Base-by-base conservation (phyloP, 2,113 vertebrate genomes). In the Albula goreensis region DNA sequence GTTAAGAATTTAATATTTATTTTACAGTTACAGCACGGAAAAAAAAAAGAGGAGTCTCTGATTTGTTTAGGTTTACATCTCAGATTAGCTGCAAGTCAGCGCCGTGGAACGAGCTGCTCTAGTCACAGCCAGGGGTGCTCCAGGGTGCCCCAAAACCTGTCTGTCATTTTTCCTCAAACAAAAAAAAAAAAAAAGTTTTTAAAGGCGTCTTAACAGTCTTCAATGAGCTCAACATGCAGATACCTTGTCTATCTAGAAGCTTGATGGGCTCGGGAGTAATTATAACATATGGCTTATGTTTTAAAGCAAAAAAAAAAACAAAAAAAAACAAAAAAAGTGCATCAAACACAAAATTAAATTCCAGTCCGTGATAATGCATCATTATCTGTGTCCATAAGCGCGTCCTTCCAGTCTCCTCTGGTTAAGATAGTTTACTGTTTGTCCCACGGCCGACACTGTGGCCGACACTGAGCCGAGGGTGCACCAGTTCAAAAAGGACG, bases 1-100 rank as follows among this genome's bases (percentile, higher is more conserved):
- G 94, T 95, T 90, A 91, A 92, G 89, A 88, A 94, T 94, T 95
- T 93, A 93, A 94, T 95, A 91, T 95, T 95, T 94, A 93, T 94
- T 95, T 96, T 96, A 95, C 94, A 95, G 93, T 93, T 94, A 95
- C 94, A 95, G 93, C 94, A 94, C 91, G 93, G 92, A 93, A 90
- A 94, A 93, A 90, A 94, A 93, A 93, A 66, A 66, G 22, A 93
- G 92, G 92, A 93, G 93, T 92, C 94, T 94, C 91, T 74, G 70
- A 91, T 92, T 91, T 94, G 4, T 91, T 94, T 94, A 91, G 51
- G 12, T 80, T 52, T 77, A 82, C 81, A 49, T 92, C 92, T 94
- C 92, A 89, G 92, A 93, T 92, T 93, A 91, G 91, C 92, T 95
- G 93, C 90, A 92, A 92, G 91, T 95, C 94, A 95, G 95, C 95